These are phyloP conservation scores for Diarsia rubi DNA, from an alignment of 2,888 invertebrate species.

Conservation along the genomic window DNA sequence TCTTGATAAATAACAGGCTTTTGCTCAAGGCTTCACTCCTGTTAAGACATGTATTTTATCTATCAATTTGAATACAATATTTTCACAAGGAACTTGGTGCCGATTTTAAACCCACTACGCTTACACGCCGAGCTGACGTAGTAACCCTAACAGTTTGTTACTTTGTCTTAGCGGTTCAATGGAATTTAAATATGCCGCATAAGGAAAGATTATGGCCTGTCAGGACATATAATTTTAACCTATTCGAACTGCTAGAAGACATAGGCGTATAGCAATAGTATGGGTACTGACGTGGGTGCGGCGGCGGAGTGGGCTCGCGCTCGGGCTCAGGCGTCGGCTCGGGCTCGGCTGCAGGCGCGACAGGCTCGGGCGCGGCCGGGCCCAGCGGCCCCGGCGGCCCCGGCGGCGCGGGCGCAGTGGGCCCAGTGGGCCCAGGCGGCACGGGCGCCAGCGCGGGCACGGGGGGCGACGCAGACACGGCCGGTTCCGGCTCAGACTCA, in stretches of 20 bases:
- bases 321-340: slow-evolving; percentile 70
- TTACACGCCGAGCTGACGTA: too few relatives aligned
- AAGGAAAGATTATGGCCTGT: neutral
- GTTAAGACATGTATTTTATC: too few relatives aligned
- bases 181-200: neutral
- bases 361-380: slow-evolving; percentile 63
- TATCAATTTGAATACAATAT: too few relatives aligned
- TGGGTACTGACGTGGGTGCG: slow-evolving; percentile 63
- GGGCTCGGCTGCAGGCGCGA: slow-evolving; percentile 71
- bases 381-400: slow-evolving; percentile 65
- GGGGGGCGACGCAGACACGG: slow-evolving; percentile 52
- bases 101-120: too few relatives aligned
- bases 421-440: slow-evolving; percentile 56
- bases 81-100: too few relatives aligned
- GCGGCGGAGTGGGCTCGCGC: slow-evolving; percentile 76
- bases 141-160: too few relatives aligned
- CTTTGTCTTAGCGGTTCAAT: too few relatives aligned
- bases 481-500: slow-evolving; percentile 78
- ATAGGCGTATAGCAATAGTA: neutral
- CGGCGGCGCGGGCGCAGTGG: neutral
- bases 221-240: neutral
- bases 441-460: slow-evolving; percentile 47
- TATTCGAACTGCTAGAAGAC: neutral
- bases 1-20: neutral
- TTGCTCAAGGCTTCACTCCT: too few relatives aligned